A percentile compares a stretch with the other conserved stretches of the same genome.
These are phyloP conservation scores for Hiodon tergisus DNA, from an alignment of 2,113 vertebrate genomes.

Conservation along the genomic window DNA sequence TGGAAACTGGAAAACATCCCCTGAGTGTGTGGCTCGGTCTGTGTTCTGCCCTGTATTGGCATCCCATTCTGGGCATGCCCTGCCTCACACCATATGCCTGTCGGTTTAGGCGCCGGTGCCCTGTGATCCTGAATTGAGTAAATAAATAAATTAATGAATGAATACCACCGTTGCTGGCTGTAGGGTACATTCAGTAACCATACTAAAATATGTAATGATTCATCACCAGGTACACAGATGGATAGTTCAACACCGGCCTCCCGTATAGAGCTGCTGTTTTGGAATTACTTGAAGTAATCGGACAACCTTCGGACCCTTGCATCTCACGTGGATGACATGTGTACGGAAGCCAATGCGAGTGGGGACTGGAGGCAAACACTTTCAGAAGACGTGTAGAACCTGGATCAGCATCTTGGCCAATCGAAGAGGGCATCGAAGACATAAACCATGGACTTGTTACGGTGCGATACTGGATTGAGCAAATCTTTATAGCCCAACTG, in stretches of 20 bases:
- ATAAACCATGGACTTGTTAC: slow-evolving; percentile 74
- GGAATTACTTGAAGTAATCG: slow-evolving; percentile 64
- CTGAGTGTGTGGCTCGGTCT: too few species aligned
- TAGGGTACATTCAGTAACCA: neutral
- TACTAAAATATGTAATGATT: slow-evolving; percentile 31
- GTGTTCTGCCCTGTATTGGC: too few species aligned
- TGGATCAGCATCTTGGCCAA: slow-evolving; percentile 42
- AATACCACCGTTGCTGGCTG: neutral
- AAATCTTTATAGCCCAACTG: slow-evolving; percentile 68
- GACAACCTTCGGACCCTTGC: slow-evolving; percentile 53
- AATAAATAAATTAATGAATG: too few species aligned
- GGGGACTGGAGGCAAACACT: slow-evolving; percentile 58
- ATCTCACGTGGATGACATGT: slow-evolving; percentile 72
- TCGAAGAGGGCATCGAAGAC: slow-evolving; percentile 38
- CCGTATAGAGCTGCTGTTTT: slow-evolving; percentile 63
- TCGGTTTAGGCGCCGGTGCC: too few species aligned
- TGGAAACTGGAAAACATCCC: too few species aligned
- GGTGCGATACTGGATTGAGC: slow-evolving; percentile 71
- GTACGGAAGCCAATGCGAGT: slow-evolving; percentile 63
- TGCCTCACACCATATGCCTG: too few species aligned
- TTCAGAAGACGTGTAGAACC: slow-evolving; percentile 57
- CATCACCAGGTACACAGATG: slow-evolving; percentile 74
- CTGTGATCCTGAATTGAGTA: too few species aligned
- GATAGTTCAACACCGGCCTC: slow-evolving; percentile 65
- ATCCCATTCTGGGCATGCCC: too few species aligned